Base-by-base conservation (phyloP, 2,113 vertebrate species). In the Riparia riparia region DNA sequence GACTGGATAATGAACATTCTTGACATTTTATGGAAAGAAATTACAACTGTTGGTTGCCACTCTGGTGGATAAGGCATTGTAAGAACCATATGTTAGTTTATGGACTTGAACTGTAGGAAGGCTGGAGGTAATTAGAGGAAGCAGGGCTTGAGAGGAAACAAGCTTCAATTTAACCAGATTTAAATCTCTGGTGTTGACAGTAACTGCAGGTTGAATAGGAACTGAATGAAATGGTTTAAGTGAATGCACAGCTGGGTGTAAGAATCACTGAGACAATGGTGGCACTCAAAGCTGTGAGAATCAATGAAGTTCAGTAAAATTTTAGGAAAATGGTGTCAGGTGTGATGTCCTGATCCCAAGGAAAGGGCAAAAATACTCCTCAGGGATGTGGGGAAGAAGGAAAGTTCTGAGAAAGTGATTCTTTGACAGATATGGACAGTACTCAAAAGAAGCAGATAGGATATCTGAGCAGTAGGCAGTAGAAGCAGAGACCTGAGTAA, bases 51-150 rank as follows among this genome's bases (percentile, higher is more conserved):
- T 82, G 17, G 11, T 53, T 79, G n/a, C 22, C 51, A 5, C 49
- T 60, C 14, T 45, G 32, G 39, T 63, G 56, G n/a, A 8, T 71
- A 56, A 64, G 34, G 47, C 14, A 3, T 44, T 68, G 16, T 54
- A 31, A 58, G 39, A 78, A 34, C 76, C 17, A 4, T n/a, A 14
- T 54, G 29, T 56, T 77, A 47, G 56, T 65, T 85, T 79, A 51
- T 66, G 56, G 58, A 31, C 78, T 85, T 79, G 65, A 93, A 19
- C 70, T 82, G 44, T 47, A 19, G 81, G 25, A 69, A 53, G 28
- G 49, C 78, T 87, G 51, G 31, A 82, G 73, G 65, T 95, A 84
- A 84, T 79, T 79, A 45, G 44, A 84, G 72, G 83, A 94, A 69
- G 51, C 58, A 49, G 44, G 42, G 29, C 53, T 87, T 82, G 77